Evolutionary conservation across 2,797 vertebrate genomes (phyloP), one percentile per base, ranked within the genome.

Genomic region (Oryzias dopingdopingensis): DNA sequence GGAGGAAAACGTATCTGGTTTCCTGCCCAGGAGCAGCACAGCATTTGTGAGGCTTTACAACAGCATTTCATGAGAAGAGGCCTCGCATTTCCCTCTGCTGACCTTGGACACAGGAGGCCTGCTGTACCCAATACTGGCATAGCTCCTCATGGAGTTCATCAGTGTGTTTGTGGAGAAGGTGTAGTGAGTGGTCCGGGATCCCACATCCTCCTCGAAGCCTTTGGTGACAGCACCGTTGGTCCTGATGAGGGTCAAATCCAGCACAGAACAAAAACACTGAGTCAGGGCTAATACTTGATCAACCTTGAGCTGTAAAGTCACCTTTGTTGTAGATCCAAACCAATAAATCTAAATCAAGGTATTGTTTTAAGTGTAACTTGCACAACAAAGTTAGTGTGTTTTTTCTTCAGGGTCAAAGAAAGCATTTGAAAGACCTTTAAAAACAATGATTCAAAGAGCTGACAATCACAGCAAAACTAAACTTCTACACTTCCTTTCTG

Each of bases 131-230:
- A 4, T 1, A 0, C 6, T 0, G 0, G 45, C 15, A 52, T 95
- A 95, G 49, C 51, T 79, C 49, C 13, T 12, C 40, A 94, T 76
- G 5, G 93, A 93, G 84, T 95, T 94, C 71, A 78, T 74, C 60
- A 95, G 4, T 0, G 94, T 94, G 84, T 94, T 95, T 55, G 92
- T 92, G 68, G 93, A 94, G 80, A 94, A 94, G 1, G 83, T 90
- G 76, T 94, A 95, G 69, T 92, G 90, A 18, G 94, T 92, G 3
- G 92, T 94, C 3, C 92, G 81, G 1, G 69, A 79, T 1, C 94
- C 94, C 16, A 95, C 92, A 14, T 95, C 93, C 23, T 77, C 3
- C 75, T 94, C 89, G 22, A 90, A 93, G 37, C 91, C 92, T 6
- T 71, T 43, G 0, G 72, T 77, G 76, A 93, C 62, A 0, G 89